These are phyloP conservation scores for Oryctes rhinoceros DNA, from an alignment of 1,140 invertebrate species.

Conservation along the genomic window DNA sequence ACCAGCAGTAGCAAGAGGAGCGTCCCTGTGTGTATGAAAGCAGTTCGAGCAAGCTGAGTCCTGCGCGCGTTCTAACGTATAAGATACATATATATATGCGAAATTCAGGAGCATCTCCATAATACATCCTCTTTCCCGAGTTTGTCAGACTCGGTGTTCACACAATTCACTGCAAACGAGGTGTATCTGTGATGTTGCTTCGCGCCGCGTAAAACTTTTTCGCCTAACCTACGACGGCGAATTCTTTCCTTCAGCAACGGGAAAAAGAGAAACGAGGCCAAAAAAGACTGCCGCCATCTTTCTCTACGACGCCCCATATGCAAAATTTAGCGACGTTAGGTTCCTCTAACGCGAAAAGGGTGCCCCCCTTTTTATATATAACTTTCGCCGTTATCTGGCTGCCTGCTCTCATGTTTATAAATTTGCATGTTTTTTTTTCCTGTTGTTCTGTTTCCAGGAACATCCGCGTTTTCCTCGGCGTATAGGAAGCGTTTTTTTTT, in stretches of 20 bases:
- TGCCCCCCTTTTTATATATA: conserved; percentile 19
- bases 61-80: not conserved
- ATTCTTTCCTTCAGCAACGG: not conserved
- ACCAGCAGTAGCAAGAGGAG: not conserved
- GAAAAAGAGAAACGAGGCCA: not conserved
- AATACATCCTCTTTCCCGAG: conserved; percentile 25
- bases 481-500: not conserved
- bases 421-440: conserved; percentile 8
- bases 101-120: conserved; percentile 26
- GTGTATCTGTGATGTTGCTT: conserved; percentile 9
- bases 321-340: not conserved
- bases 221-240: not conserved
- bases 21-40: not conserved
- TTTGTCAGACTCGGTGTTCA: conserved; percentile 19
- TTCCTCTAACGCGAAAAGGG: not conserved
- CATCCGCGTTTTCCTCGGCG: not conserved
- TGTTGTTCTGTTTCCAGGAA: not conserved
- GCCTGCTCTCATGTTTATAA: conserved; percentile 35
- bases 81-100: conserved; percentile 17
- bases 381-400: conserved; percentile 29
- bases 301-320: not conserved
- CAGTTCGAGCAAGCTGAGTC: not conserved
- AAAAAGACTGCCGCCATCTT: not conserved
- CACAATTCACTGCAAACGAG: conserved; percentile 32
- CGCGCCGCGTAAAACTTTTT: conserved; percentile 7